Evolutionary conservation across 2,113 vertebrate species (phyloP), one percentile per base, ranked within the genome.

Genomic region (Guaruba guarouba): DNA sequence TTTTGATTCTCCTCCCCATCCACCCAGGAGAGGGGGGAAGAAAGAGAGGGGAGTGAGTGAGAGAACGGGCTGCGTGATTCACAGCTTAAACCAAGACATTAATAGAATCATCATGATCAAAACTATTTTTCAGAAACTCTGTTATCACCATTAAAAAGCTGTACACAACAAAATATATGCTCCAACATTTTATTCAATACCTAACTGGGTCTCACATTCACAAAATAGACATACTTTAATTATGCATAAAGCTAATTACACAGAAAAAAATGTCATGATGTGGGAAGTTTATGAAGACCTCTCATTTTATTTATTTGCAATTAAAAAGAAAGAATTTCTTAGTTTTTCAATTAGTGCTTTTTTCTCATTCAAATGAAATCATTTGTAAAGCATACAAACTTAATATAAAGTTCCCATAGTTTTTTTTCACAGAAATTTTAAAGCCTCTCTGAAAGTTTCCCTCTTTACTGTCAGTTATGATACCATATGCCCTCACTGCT

Each of bases 261-360:
- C 44, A 71, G 78, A 70, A 93, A 93, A 75, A 86, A 92, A 93
- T 44, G 41, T 92, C 88, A 77, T 25, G 31, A 88, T 66, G 11
- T 35, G 63, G 81, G 55, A 77, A 82, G 76, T 76, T 78, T 90
- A 89, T 82, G 73, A 92, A 97, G 77, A 75, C 51, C 29, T 44
- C 79, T 71, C 6, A 75, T 86, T 95, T 82, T 69, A 96, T 86
- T 92, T 0, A 76, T 77, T 94, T 87, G 57, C n/a, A 82, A 88
- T 91, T 80, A 15, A 70, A 66, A 76, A 18, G 3, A 74, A 61
- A 33, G 43, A 10, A n/a, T 59, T 43, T 12, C 15, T 19, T 39
- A 4, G 2, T 15, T 77, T 92, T 82, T 19, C 11, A n/a, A 23
- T 51, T 71, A 51, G 5, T 7, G 25, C 28, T 55, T 88, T 63